Conservation (phyloP, 2,888 invertebrate genomes). For the Synanthedon vespiformis region DNA sequence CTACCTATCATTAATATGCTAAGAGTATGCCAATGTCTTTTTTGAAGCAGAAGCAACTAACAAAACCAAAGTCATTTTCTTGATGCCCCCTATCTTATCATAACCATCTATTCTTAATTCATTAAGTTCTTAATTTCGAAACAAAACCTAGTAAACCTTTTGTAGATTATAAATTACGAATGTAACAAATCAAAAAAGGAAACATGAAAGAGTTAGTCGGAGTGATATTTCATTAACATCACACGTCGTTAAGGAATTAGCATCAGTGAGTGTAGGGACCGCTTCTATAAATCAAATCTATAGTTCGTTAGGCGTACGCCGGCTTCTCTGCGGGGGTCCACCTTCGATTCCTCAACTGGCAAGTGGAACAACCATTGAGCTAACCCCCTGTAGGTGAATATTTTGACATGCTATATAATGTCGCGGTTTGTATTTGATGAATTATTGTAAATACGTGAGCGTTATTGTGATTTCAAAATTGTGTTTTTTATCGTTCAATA, state of each 20-base stretch:
- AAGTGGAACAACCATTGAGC: conserved; percentile 51
- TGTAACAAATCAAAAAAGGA: not conserved
- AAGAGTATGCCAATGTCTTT: no score
- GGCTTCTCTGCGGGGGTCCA: conserved; percentile 52
- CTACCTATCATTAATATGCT: no score
- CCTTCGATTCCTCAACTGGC: conserved; percentile 54
- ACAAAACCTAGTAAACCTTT: not conserved
- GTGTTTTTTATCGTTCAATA: not conserved
- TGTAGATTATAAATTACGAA: not conserved
- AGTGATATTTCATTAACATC: conserved; percentile 47
- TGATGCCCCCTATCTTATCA: no score
- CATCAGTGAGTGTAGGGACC: conserved; percentile 36
- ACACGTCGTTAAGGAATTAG: conserved; percentile 62
- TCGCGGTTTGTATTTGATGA: conserved; percentile 45
- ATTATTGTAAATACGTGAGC: conserved; percentile 17
- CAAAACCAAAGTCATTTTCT: no score
- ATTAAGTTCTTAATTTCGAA: not conserved
- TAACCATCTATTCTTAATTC: not conserved
- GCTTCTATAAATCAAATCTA: conserved; percentile 52
- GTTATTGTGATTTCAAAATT: not conserved
- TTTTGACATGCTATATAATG: conserved; percentile 57
- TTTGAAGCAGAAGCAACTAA: no score
- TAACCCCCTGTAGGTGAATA: conserved; percentile 58
- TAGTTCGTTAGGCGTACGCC: conserved; percentile 63
- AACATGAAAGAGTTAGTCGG: conserved; percentile 2